Conservation (phyloP, 2,888 invertebrate genomes). For the Cancer borealis region DNA sequence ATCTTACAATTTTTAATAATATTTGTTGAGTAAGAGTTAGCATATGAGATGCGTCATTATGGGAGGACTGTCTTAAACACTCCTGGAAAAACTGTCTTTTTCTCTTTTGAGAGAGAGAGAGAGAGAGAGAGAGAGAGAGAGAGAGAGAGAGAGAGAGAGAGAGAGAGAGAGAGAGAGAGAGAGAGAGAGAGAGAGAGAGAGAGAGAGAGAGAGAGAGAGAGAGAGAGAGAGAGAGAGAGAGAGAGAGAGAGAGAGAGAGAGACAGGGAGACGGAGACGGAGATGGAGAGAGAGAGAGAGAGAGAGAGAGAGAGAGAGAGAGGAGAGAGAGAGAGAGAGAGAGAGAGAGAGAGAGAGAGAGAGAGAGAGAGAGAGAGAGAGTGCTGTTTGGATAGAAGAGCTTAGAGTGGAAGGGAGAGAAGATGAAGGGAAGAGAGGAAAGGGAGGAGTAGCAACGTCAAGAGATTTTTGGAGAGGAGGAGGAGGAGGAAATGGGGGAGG, state of each 20-base stretch:
- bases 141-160: no score
- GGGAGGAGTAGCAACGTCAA: not conserved
- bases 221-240: not conserved
- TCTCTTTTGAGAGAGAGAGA: no score
- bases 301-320: no score
- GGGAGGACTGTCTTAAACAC: no score
- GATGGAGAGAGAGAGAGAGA: no score
- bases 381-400: not conserved
- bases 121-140: no score
- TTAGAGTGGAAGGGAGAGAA: not conserved
- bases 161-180: no score
- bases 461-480: not conserved
- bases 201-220: not conserved
- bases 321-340: conserved; percentile 46
- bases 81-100: no score
- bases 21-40: no score
- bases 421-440: not conserved
- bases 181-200: not conserved
- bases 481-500: not conserved
- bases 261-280: no score
- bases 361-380: not conserved
- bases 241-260: not conserved
- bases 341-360: conserved; percentile 51
- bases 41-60: no score
- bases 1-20: no score